Percentiles rank a stretch among this genome's conserved stretches.
Conservation (phyloP, 1,140 invertebrate species). For the Euglossa dilemma region DNA sequence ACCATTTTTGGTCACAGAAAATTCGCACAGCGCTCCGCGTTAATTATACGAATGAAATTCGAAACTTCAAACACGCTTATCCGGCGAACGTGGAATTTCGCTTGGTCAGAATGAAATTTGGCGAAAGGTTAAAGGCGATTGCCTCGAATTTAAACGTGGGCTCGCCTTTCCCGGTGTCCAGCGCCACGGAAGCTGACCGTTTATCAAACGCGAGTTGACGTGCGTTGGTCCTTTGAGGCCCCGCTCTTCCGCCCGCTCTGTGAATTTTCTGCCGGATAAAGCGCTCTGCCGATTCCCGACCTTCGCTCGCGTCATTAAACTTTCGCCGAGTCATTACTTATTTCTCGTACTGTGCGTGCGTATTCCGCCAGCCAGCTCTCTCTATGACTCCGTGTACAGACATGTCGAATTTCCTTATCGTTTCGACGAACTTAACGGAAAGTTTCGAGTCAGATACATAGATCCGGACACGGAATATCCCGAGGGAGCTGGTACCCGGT, state of each 20-base stretch:
- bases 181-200: slow-evolving; percentile 8
- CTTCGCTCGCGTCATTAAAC: slow-evolving; percentile 61
- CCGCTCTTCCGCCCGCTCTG: not conserved
- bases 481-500: not conserved
- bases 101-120: not conserved
- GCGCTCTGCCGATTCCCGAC: slow-evolving; percentile 38
- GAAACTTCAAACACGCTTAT: not conserved
- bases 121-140: not conserved
- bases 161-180: not conserved
- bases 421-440: slow-evolving; percentile 50
- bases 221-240: slow-evolving; percentile 9
- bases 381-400: slow-evolving; percentile 28
- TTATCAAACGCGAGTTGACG: slow-evolving; percentile 18
- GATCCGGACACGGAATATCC: slow-evolving; percentile 44
- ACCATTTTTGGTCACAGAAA: not conserved
- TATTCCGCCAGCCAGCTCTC: not conserved
- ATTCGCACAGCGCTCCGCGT: not conserved
- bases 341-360: not conserved
- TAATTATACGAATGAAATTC: not conserved
- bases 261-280: slow-evolving; percentile 43
- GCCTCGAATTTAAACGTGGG: not conserved
- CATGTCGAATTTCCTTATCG: slow-evolving; percentile 44
- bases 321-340: slow-evolving; percentile 44
- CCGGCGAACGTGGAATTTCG: not conserved
- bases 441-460: slow-evolving; percentile 56